Evolutionary conservation across 2,797 vertebrate genomes (phyloP).

Genomic region (Myiotriccus ornatus): DNA sequence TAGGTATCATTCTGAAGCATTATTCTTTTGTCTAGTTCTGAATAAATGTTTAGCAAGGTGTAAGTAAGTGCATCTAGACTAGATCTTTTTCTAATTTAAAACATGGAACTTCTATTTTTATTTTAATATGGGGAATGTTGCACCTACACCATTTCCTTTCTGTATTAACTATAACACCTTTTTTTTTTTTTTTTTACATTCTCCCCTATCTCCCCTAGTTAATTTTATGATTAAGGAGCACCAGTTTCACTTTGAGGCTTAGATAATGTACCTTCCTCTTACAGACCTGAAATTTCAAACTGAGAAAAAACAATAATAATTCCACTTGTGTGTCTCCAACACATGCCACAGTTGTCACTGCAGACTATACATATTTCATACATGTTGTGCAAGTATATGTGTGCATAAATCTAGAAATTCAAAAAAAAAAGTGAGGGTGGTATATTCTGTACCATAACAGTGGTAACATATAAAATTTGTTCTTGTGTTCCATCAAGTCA

Average conservation of each 20-base stretch:
- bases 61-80: background rate
- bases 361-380: background rate
- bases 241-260: background rate
- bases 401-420: background rate
- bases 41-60: background rate
- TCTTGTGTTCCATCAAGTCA: background rate
- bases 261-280: background rate
- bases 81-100: background rate
- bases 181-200: background rate
- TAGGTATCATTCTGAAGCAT: background rate
- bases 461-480: background rate
- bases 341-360: background rate
- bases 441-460: background rate
- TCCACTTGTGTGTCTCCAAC: background rate
- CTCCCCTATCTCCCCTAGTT: background rate
- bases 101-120: background rate
- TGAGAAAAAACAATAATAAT: background rate
- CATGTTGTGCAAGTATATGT: rapidly evolving
- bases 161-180: background rate
- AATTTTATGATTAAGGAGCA: background rate
- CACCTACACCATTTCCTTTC: background rate
- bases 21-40: background rate
- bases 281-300: background rate
- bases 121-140: background rate
- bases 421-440: too few relatives aligned